Evolutionary conservation across 2,888 invertebrate genomes (phyloP).

Genomic region (Chloroclysta siterata): DNA sequence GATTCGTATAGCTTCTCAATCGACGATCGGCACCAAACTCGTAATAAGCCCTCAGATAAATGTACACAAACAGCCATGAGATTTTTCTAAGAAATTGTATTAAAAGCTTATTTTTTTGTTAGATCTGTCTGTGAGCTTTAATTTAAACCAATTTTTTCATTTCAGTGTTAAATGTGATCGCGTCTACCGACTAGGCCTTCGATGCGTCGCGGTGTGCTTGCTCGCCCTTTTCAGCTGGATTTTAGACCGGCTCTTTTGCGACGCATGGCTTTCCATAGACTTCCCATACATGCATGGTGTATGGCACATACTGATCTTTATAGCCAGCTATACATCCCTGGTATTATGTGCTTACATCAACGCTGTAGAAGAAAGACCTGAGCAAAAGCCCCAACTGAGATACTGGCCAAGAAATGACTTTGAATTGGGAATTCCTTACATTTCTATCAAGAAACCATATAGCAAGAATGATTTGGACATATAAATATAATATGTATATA

Average conservation of each 20-base stretch:
- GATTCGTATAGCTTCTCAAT: too few relatives aligned
- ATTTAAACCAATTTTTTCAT: constrained; percentile 28
- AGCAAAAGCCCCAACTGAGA: constrained; percentile 87
- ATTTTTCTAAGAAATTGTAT: too few relatives aligned
- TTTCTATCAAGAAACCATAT: constrained; percentile 86
- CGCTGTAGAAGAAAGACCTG: constrained; percentile 89
- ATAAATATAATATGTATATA: constrained; percentile 53
- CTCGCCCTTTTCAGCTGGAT: constrained; percentile 91
- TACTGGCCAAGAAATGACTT: constrained; percentile 93
- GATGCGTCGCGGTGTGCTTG: constrained; percentile 88
- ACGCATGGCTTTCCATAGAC: constrained; percentile 90
- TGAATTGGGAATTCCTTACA: constrained; percentile 91
- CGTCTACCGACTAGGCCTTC: constrained; percentile 89
- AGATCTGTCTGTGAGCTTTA: too few relatives aligned
- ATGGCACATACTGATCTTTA: constrained; percentile 93
- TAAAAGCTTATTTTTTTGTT: too few relatives aligned
- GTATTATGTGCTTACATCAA: constrained; percentile 93
- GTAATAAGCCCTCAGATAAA: too few relatives aligned
- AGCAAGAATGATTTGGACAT: constrained; percentile 79
- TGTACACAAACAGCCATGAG: too few relatives aligned
- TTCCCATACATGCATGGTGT: constrained; percentile 93
- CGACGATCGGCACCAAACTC: too few relatives aligned
- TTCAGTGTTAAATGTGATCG: constrained; percentile 86
- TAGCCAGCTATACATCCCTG: constrained; percentile 90
- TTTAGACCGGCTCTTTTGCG: constrained; percentile 91